Percentiles rank a stretch among this genome's conserved stretches.
phyloP scores from a whole-genome alignment of 1,140 invertebrate species.

The Aethina tumida region DNA sequence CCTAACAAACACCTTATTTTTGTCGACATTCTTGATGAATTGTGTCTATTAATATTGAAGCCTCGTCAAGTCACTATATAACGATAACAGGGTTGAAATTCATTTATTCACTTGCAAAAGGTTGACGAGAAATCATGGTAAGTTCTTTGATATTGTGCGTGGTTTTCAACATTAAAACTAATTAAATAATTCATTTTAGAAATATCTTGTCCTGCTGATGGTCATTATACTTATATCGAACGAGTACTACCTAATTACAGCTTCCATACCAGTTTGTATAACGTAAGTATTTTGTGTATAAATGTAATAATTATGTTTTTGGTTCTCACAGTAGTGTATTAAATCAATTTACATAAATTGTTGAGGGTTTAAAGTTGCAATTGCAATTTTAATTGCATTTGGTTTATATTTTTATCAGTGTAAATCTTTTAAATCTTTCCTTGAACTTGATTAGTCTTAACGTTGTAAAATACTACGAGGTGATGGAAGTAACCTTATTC shows the following conservation, averaged over 20 bases:
- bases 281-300: conserved; percentile 4
- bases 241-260: conserved; percentile 1
- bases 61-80: background rate
- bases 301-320: too few species aligned
- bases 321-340: too few species aligned
- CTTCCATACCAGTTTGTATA: conserved; percentile 3
- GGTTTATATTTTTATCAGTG: too few species aligned
- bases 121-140: conserved; percentile 2
- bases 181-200: conserved; percentile 5
- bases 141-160: conserved; percentile 1
- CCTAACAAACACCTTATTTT: conserved; percentile 8
- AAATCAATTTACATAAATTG: too few species aligned
- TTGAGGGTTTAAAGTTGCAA: too few species aligned
- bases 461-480: too few species aligned
- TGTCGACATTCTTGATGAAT: conserved; percentile 5
- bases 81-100: background rate
- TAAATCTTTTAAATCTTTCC: too few species aligned
- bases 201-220: background rate
- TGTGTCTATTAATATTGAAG: conserved; percentile 5
- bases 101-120: background rate
- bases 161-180: background rate
- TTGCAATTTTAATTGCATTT: too few species aligned
- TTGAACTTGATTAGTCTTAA: too few species aligned
- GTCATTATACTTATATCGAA: background rate
- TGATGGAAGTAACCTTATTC: too few species aligned